Conservation (phyloP, 2,888 invertebrate genomes). For the Bibio marci region DNA sequence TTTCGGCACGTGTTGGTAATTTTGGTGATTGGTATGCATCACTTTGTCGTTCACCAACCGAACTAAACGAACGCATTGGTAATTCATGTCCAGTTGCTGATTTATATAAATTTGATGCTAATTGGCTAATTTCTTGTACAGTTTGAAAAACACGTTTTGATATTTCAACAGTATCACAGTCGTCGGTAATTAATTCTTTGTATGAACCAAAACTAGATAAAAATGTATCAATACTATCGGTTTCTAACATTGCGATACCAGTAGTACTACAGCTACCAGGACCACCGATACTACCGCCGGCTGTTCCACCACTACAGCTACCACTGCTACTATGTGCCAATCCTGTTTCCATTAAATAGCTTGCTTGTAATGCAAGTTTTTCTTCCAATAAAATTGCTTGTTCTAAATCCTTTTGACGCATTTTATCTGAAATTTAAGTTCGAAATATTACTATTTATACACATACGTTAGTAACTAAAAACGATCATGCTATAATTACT, state of each 20-base stretch:
- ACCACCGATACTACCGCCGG: too few species aligned
- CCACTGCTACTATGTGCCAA: slow-evolving; percentile 6
- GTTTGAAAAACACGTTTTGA: slow-evolving; percentile 57
- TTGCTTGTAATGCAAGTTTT: slow-evolving; percentile 49
- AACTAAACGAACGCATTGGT: slow-evolving; percentile 71
- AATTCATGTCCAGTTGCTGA: slow-evolving; percentile 52
- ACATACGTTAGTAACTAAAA: too few species aligned
- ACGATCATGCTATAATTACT: too few species aligned
- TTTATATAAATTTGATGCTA: slow-evolving; percentile 56
- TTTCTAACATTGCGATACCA: not conserved
- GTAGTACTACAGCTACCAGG: too few species aligned
- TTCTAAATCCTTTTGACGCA: slow-evolving; percentile 75
- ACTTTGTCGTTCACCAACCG: slow-evolving; percentile 84
- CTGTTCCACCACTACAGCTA: too few species aligned
- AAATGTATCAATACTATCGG: slow-evolving; percentile 20
- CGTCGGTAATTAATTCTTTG: slow-evolving; percentile 57
- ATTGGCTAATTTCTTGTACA: slow-evolving; percentile 51
- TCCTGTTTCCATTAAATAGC: slow-evolving; percentile 13
- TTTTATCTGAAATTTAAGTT: slow-evolving; percentile 59
- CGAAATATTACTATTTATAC: too few species aligned
- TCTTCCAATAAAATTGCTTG: slow-evolving; percentile 75
- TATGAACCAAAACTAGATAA: slow-evolving; percentile 33
- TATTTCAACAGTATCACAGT: slow-evolving; percentile 56
- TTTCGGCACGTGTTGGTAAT: slow-evolving; percentile 83
- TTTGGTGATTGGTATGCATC: slow-evolving; percentile 70